A percentile compares a stretch with the other conserved stretches of the same genome.
These are phyloP conservation scores for Tromatobia lineatoria DNA, from an alignment of 2,888 invertebrate species.

Conservation along the genomic window DNA sequence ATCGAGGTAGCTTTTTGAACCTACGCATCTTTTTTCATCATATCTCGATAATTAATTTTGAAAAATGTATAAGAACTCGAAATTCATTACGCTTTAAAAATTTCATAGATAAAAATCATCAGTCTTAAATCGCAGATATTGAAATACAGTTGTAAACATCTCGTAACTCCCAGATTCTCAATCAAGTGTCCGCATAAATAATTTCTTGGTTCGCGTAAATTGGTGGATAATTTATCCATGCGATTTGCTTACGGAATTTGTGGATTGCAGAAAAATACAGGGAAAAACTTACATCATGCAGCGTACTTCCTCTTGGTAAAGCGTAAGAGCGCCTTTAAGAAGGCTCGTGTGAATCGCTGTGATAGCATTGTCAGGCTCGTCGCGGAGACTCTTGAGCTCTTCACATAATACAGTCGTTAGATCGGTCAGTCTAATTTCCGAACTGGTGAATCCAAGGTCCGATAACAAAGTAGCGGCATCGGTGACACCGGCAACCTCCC, in stretches of 20 bases:
- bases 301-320: conserved; percentile 90
- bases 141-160: too few species aligned
- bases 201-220: too few species aligned
- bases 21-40: too few species aligned
- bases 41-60: too few species aligned
- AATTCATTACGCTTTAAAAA: too few species aligned
- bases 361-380: conserved; percentile 81
- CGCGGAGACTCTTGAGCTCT: conserved; percentile 86
- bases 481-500: conserved; percentile 90
- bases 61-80: too few species aligned
- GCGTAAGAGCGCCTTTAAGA: conserved; percentile 89
- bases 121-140: too few species aligned
- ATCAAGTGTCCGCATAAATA: too few species aligned
- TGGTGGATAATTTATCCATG: background rate
- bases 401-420: conserved; percentile 90
- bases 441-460: conserved; percentile 89
- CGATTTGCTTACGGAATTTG: background rate
- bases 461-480: conserved; percentile 89
- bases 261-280: too few species aligned
- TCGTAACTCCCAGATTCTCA: too few species aligned
- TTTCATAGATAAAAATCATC: too few species aligned
- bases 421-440: conserved; percentile 88
- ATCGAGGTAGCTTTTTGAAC: too few species aligned
- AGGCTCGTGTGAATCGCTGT: conserved; percentile 86
- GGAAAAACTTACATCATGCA: conserved; percentile 86